These are phyloP conservation scores for Pampus argenteus DNA, from an alignment of 2,797 vertebrate species.

Conservation along the genomic window DNA sequence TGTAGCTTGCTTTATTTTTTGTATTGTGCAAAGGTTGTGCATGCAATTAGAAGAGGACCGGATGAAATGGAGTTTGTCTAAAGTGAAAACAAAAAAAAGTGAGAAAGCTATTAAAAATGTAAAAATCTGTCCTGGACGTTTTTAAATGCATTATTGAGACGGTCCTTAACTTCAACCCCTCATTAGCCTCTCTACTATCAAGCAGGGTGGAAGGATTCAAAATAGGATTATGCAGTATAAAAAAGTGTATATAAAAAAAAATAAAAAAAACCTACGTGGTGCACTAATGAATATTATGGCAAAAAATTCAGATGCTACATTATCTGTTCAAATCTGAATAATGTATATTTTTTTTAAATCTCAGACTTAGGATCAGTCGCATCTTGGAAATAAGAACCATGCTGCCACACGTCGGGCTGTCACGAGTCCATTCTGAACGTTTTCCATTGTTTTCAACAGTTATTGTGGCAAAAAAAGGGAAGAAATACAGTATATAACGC, in stretches of 20 bases:
- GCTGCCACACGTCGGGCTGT: conserved; percentile 1
- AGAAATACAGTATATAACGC: conserved; percentile 19
- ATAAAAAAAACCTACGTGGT: too few relatives aligned
- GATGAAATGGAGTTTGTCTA: too few relatives aligned
- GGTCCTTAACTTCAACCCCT: background rate
- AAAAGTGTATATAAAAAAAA: too few relatives aligned
- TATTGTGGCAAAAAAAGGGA: background rate
- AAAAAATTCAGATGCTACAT: background rate
- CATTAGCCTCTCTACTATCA: too few relatives aligned
- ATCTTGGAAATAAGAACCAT: background rate
- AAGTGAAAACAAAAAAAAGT: too few relatives aligned
- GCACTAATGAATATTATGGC: background rate
- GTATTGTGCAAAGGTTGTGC: too few relatives aligned
- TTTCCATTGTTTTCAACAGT: conserved; percentile 40
- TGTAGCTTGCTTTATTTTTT: background rate
- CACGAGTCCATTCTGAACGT: conserved; percentile 41
- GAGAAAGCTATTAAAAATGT: too few relatives aligned
- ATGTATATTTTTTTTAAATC: background rate
- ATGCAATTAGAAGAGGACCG: too few relatives aligned
- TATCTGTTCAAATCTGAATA: background rate
- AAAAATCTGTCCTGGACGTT: background rate
- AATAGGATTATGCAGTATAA: too few relatives aligned
- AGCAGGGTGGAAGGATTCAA: background rate
- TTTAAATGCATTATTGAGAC: background rate
- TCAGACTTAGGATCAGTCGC: background rate